Percentiles rank a stretch among this genome's conserved stretches.
Evolutionary conservation across 2,888 invertebrate species (phyloP).

Genomic region (Proisotoma minuta): DNA sequence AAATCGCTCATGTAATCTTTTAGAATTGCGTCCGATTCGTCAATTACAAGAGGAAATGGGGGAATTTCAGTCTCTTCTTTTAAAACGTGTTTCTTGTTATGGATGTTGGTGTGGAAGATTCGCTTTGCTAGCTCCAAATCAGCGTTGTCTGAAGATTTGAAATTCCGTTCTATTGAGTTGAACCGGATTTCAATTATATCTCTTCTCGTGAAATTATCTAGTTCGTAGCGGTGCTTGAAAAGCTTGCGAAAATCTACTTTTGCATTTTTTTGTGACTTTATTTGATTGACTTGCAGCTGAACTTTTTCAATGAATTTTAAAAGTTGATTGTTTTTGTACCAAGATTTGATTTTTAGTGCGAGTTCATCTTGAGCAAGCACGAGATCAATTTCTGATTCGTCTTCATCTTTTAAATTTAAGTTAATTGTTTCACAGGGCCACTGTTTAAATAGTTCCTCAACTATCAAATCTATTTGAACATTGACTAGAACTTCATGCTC

Average conservation of each 20-base stretch:
- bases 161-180: too few species aligned
- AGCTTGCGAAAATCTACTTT: too few species aligned
- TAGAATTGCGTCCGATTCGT: slow-evolving; percentile 10
- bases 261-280: background rate
- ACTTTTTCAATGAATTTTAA: slow-evolving; percentile 5
- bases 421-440: slow-evolving; percentile 8
- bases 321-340: slow-evolving; percentile 17
- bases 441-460: background rate
- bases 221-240: too few species aligned
- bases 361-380: background rate
- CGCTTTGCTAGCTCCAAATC: background rate
- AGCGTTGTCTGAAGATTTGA: slow-evolving; percentile 1
- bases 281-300: too few species aligned
- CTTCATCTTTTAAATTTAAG: background rate
- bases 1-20: slow-evolving; percentile 19
- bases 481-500: slow-evolving; percentile 9
- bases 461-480: background rate
- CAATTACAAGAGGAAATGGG: background rate
- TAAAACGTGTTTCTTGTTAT: background rate
- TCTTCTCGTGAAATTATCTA: too few species aligned
- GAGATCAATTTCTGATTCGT: background rate
- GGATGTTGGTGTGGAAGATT: background rate
- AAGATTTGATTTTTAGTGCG: slow-evolving; percentile 13
- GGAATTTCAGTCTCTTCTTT: background rate
- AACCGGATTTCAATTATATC: too few species aligned